These are phyloP conservation scores for Cyclina sinensis DNA, from an alignment of 1,140 invertebrate species.

Conservation along the genomic window DNA sequence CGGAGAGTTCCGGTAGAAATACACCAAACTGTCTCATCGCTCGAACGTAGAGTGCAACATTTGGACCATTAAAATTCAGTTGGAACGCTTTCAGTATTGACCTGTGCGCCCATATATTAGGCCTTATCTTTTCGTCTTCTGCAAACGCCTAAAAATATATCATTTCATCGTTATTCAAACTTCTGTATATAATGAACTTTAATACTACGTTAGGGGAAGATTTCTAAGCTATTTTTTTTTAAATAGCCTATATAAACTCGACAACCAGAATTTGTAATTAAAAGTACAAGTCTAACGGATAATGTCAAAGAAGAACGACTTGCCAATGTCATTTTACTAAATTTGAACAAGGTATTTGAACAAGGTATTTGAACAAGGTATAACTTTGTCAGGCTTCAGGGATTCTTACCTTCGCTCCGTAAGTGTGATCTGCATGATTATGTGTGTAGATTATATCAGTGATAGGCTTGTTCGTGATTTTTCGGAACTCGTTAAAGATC, in stretches of 20 bases:
- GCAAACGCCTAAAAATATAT: conserved; percentile 78
- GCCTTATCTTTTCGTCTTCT: conserved; percentile 71
- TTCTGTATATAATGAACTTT: too few species aligned
- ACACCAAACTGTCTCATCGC: conserved; percentile 80
- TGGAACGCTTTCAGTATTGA: conserved; percentile 66
- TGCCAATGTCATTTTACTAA: too few species aligned
- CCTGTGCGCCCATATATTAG: conserved; percentile 78
- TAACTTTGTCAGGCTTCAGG: too few species aligned
- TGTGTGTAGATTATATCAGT: conserved; percentile 79
- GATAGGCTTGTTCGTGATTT: conserved; percentile 77
- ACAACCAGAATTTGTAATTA: too few species aligned
- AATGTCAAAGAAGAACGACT: too few species aligned
- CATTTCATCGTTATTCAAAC: too few species aligned
- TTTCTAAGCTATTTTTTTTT: too few species aligned
- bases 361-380: too few species aligned
- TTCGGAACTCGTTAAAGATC: conserved; percentile 76
- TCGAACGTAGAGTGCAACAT: conserved; percentile 59
- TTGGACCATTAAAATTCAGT: conserved; percentile 54
- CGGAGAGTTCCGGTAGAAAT: conserved; percentile 72
- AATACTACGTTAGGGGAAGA: too few species aligned
- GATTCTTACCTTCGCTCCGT: conserved; percentile 75
- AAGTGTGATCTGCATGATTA: conserved; percentile 79
- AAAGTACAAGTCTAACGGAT: too few species aligned
- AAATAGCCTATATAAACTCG: too few species aligned
- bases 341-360: too few species aligned